Percentiles rank a stretch among this genome's conserved stretches.
Conservation (phyloP, 2,113 vertebrate species). For the Hippolais icterina region DNA sequence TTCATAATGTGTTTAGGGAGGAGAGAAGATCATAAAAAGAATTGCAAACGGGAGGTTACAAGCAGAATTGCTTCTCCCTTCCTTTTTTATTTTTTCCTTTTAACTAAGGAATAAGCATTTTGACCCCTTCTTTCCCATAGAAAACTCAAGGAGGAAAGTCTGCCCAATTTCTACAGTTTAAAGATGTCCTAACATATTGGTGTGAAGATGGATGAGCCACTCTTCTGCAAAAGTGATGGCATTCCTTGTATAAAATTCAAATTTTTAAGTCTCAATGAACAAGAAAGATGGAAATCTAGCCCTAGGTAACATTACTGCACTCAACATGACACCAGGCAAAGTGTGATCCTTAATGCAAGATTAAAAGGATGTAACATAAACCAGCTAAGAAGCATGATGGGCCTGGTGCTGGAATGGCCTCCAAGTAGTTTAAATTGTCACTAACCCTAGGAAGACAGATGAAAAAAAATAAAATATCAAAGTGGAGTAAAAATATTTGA, state of each 20-base stretch:
- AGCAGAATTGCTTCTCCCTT: neutral
- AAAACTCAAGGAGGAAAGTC: neutral
- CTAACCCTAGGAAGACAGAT: neutral
- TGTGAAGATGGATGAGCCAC: neutral
- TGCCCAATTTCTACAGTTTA: neutral
- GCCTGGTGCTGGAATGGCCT: neutral
- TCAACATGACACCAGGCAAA: neutral
- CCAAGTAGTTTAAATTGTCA: neutral
- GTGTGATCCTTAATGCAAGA: neutral
- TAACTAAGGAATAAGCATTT: neutral
- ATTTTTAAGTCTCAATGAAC: neutral
- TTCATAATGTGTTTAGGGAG: conserved; percentile 7
- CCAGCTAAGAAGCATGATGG: neutral
- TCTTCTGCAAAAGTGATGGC: neutral
- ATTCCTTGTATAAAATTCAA: neutral
- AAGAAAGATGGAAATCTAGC: conserved; percentile 6
- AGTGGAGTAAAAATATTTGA: conserved; percentile 16
- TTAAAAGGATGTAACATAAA: neutral
- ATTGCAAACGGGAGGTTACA: conserved; percentile 5
- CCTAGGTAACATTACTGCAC: neutral
- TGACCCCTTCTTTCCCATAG: neutral
- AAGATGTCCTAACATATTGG: neutral
- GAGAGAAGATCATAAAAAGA: conserved; percentile 31
- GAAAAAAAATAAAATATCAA: neutral
- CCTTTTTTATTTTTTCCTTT: neutral